A percentile compares a stretch with the other conserved stretches of the same genome.
Evolutionary conservation across 1,140 invertebrate species (phyloP).

Genomic region (Cardiocondyla obscurior): DNA sequence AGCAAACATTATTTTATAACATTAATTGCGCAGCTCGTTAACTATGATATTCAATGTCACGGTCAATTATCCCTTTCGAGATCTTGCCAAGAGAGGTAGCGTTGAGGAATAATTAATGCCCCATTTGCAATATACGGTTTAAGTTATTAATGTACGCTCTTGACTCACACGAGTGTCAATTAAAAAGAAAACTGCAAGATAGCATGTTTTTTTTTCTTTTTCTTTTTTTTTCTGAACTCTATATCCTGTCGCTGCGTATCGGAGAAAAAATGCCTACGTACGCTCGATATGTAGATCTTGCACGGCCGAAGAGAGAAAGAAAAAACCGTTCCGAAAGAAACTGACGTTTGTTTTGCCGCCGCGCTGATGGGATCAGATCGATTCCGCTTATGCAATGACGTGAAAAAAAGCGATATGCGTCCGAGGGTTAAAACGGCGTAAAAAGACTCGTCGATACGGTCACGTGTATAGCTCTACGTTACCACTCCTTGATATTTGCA

Average conservation of each 20-base stretch:
- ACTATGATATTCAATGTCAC: conserved; percentile 23
- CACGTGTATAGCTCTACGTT: conserved; percentile 42
- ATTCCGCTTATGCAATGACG: conserved; percentile 50
- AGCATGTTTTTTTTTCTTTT: no score
- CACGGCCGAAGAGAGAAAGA: not conserved
- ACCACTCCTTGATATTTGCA: conserved; percentile 62
- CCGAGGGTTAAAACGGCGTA: conserved; percentile 44
- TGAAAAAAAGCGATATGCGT: conserved; percentile 53
- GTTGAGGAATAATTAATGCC: not conserved
- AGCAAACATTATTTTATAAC: conserved; percentile 22
- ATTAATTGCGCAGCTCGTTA: conserved; percentile 20
- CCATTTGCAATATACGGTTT: not conserved
- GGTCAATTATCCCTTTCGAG: conserved; percentile 12
- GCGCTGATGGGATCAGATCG: conserved; percentile 48
- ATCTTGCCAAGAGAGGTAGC: not conserved
- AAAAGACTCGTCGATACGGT: conserved; percentile 48
- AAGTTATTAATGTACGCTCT: not conserved
- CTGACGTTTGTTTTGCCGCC: conserved; percentile 41
- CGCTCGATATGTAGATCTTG: not conserved
- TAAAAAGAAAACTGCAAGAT: not conserved
- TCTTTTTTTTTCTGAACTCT: no score
- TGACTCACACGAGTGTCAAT: not conserved
- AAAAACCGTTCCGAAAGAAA: not conserved
- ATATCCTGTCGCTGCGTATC: not conserved
- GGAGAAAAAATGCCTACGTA: not conserved